These are phyloP conservation scores for Amazona vittata DNA, from an alignment of 2,113 vertebrate genomes.

Conservation along the genomic window DNA sequence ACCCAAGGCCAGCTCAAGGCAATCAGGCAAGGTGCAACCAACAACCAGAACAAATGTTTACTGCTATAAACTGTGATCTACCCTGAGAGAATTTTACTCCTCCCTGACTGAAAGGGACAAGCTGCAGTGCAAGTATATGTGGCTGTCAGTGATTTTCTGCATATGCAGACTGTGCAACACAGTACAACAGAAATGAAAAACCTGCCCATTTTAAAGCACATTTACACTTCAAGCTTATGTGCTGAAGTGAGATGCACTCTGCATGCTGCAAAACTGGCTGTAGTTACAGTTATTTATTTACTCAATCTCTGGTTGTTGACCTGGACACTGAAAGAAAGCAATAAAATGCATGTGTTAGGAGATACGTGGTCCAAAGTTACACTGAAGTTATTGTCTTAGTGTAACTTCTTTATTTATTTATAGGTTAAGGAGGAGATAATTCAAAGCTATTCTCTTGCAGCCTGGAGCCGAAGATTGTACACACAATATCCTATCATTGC, in stretches of 20 bases:
- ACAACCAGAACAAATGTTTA: not conserved
- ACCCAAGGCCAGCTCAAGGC: not conserved
- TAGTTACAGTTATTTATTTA: not conserved
- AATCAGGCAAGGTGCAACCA: not conserved
- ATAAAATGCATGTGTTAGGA: not conserved
- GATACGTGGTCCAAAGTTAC: not conserved
- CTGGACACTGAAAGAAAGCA: not conserved
- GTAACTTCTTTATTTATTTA: not conserved
- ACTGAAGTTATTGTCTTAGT: not conserved
- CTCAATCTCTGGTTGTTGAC: not conserved
- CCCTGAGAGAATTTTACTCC: not conserved
- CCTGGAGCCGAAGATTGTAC: not conserved
- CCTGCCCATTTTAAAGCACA: not conserved
- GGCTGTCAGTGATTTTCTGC: not conserved
- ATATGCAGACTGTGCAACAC: not conserved
- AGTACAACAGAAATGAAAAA: not conserved
- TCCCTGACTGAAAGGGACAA: not conserved
- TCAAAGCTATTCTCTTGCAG: not conserved
- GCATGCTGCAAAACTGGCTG: not conserved
- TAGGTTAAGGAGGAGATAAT: not conserved
- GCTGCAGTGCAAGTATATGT: not conserved
- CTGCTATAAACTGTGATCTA: not conserved
- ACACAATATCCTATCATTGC: not conserved
- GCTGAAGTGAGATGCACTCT: not conserved
- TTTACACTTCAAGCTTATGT: not conserved